phyloP scores from a whole-genome alignment of 1,140 invertebrate genomes.

The Drosophila sproati region DNA sequence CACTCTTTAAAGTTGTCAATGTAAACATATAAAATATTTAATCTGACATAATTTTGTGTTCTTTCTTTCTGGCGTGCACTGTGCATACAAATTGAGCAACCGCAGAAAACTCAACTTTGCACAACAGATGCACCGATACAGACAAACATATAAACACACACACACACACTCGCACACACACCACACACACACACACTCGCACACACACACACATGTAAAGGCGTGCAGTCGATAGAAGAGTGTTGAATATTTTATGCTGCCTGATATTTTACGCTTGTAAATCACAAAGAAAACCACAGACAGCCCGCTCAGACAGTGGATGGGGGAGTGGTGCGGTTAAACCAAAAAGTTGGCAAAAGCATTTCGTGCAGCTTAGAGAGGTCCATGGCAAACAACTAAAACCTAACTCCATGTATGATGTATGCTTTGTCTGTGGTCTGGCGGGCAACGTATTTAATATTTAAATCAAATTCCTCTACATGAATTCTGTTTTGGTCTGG shows the following conservation, averaged over 20 bases:
- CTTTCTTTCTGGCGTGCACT: neutral
- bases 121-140: slow-evolving; percentile 19
- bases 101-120: slow-evolving; percentile 49
- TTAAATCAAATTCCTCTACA: slow-evolving; percentile 69
- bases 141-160: slow-evolving; percentile 10
- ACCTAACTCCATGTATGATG: neutral
- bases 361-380: slow-evolving; percentile 1
- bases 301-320: slow-evolving; percentile 23
- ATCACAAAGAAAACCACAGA: slow-evolving; percentile 69
- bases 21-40: too few species aligned
- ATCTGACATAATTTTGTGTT: neutral
- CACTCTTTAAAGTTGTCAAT: too few species aligned
- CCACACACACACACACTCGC: neutral
- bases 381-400: neutral
- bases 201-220: slow-evolving; percentile 12
- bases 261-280: slow-evolving; percentile 81
- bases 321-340: slow-evolving; percentile 12
- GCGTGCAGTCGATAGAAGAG: slow-evolving; percentile 59
- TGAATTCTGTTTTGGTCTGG: slow-evolving; percentile 50
- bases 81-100: slow-evolving; percentile 39
- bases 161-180: slow-evolving; percentile 20
- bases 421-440: slow-evolving; percentile 15
- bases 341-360: slow-evolving; percentile 26
- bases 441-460: slow-evolving; percentile 62
- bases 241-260: slow-evolving; percentile 75